Base-by-base conservation (phyloP, 2,888 invertebrate genomes). In the Dryococelus australis region DNA sequence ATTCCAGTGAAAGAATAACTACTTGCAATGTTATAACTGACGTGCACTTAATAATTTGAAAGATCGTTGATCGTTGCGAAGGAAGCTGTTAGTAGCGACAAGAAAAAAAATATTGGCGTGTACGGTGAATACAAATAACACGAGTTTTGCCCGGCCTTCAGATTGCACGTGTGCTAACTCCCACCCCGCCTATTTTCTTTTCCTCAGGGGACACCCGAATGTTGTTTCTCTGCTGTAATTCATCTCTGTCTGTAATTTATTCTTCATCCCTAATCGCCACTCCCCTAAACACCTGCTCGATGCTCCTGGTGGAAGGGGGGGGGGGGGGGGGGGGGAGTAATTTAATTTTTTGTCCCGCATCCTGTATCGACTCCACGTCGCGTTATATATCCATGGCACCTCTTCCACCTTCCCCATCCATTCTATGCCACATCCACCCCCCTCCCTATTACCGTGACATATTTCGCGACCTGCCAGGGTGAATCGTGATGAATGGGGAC, bases 401-500 rank as follows among this genome's bases (percentile, higher is more conserved):
- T n/a, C 65, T 65, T 35, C 35, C 35, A 8, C 24, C 16, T 20
- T 3, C 65, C 65, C 65, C 65, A 12, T 6, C 16, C 16, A 5
- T 47, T 47, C 16, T 47, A 47, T 47, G 2, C 4, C 16, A 3
- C 47, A 2, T 8, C 16, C 12, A 0, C 47, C 47, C 2, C 1
- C 35, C 4, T 4, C 16, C 47, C 47, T 10, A 10, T 47, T 12
- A 20, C 20, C n/a, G 6, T 65, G 65, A 65, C 65, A n/a, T 65
- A n/a, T 65, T n/a, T 24, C 8, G 65, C n/a, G 65, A 65, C 20
- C 65, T n/a, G 65, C 65, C 65, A 65, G 65, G 65, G n/a, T 24
- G 65, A 65, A 65, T 20, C n/a, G 65, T 65, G 65, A 65, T 65
- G 65, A 65, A 65, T 65, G 65, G 65, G 65, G 24, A 65, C 65